phyloP scores from a whole-genome alignment of 2,113 vertebrate species.

The Ictalurus punctatus region DNA sequence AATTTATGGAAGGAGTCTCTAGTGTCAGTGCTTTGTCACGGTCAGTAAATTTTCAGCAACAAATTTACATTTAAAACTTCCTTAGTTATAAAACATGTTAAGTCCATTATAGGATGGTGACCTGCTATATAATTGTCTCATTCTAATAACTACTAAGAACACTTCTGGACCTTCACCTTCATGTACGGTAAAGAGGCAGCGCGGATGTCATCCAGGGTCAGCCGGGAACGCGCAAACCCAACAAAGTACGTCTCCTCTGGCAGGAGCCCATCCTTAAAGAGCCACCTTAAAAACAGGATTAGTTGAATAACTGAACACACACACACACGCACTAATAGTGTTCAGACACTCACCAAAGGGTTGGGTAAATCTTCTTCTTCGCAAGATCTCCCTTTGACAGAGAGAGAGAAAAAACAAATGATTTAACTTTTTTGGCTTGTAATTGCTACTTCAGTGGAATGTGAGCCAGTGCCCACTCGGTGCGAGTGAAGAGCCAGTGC shows the following conservation, averaged over 20 bases:
- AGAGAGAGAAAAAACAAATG: background rate
- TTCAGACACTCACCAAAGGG: slow-evolving; percentile 79
- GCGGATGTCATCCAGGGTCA: slow-evolving; percentile 79
- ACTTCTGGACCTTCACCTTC: slow-evolving; percentile 70
- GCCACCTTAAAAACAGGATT: slow-evolving; percentile 74
- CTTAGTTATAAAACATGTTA: background rate
- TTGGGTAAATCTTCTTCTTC: slow-evolving; percentile 94
- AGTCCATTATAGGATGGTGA: background rate
- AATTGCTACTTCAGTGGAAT: background rate
- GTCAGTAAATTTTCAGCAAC: background rate
- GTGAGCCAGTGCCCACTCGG: background rate
- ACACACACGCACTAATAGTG: background rate
- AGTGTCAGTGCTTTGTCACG: background rate
- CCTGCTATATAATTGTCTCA: background rate
- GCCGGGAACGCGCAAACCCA: slow-evolving; percentile 82
- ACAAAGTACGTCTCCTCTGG: slow-evolving; percentile 82
- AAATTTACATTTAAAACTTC: background rate
- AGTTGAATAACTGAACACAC: slow-evolving; percentile 29
- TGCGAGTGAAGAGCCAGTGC: background rate
- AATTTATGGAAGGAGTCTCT: background rate
- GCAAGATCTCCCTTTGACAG: slow-evolving; percentile 84
- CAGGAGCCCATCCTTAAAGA: slow-evolving; percentile 85
- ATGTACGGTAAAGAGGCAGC: slow-evolving; percentile 78
- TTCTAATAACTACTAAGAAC: too few relatives aligned
- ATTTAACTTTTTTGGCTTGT: background rate